phyloP scores from a whole-genome alignment of 35 echinoderm and acorn worm genomes.

The Holothuria glaberrima region DNA sequence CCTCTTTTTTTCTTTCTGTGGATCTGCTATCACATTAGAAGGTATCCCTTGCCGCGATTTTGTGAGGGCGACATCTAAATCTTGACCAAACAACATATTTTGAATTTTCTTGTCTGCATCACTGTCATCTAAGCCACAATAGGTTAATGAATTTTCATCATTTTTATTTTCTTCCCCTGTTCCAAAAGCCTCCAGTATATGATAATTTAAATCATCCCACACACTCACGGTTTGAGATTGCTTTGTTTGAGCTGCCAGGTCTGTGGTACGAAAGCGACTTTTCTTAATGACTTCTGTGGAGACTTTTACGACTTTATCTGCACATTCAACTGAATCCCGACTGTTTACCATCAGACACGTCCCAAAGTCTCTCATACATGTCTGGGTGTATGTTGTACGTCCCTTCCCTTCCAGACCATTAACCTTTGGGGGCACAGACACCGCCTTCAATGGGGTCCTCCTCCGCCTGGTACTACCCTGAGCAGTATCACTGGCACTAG shows the following conservation, averaged over 20 bases:
- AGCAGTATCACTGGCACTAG: too few species aligned
- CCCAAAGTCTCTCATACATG: background rate
- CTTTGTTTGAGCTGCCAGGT: background rate
- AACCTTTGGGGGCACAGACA: background rate
- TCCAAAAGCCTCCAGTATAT: background rate
- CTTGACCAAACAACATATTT: constrained; percentile 23
- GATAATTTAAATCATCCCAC: background rate
- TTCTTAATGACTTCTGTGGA: background rate
- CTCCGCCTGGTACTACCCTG: too few species aligned
- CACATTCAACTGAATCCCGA: background rate
- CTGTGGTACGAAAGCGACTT: background rate
- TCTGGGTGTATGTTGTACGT: background rate
- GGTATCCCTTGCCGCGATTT: background rate
- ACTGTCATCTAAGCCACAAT: background rate
- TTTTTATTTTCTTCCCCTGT: constrained; percentile 5
- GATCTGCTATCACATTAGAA: background rate
- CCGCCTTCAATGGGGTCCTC: background rate
- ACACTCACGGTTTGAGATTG: background rate
- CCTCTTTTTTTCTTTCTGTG: background rate
- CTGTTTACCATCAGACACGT: background rate
- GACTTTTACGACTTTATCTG: background rate
- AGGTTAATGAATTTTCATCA: background rate
- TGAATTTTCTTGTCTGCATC: constrained; percentile 24
- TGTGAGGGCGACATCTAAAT: background rate
- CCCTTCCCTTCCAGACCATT: background rate